Conservation (phyloP, 2,113 vertebrate species). For the Xiphorhynchus elegans region DNA sequence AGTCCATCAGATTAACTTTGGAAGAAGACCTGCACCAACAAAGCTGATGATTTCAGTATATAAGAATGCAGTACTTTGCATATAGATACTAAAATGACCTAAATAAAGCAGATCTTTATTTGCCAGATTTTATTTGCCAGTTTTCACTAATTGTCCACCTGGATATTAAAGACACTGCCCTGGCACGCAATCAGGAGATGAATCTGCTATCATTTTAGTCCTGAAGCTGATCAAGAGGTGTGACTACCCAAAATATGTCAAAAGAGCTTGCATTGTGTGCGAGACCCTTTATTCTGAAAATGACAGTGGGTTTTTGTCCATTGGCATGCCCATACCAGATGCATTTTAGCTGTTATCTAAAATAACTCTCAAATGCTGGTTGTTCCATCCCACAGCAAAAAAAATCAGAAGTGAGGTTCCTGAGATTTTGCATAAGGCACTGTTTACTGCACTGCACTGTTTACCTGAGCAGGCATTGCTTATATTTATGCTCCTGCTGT, state of each 20-base stretch:
- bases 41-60: rapidly evolving
- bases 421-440: not conserved
- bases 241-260: not conserved
- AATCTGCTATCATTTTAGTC: not conserved
- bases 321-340: not conserved
- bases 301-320: not conserved
- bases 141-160: not conserved
- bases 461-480: not conserved
- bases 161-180: not conserved
- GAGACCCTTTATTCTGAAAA: not conserved
- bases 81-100: not conserved
- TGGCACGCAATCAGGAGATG: not conserved
- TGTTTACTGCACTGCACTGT: not conserved
- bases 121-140: not conserved
- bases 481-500: not conserved
- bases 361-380: not conserved
- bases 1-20: not conserved
- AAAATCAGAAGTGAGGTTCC: not conserved
- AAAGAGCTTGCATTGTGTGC: not conserved
- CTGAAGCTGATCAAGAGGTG: not conserved
- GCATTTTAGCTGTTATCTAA: not conserved
- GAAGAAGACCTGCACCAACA: not conserved
- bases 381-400: not conserved
- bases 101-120: not conserved
- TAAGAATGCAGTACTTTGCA: not conserved